phyloP scores from a whole-genome alignment of 2,888 invertebrate species.

The Sesia apiformis region DNA sequence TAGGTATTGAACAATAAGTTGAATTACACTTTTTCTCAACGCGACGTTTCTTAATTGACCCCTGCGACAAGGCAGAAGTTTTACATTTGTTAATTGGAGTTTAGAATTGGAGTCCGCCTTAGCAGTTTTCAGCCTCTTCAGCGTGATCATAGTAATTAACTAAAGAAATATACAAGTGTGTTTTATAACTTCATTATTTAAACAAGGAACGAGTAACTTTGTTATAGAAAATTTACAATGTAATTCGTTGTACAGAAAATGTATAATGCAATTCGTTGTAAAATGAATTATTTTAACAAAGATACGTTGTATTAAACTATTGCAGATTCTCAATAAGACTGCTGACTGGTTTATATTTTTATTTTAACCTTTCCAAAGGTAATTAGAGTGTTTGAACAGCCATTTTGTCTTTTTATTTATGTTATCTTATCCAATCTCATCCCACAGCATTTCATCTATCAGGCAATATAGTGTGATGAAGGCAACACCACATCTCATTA shows the following conservation, averaged over 20 bases:
- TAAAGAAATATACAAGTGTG: constrained; percentile 16
- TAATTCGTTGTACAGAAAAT: background rate
- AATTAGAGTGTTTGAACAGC: too few relatives aligned
- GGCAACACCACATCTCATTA: too few relatives aligned
- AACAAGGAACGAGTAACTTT: background rate
- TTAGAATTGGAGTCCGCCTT: constrained; percentile 28
- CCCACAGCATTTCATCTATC: too few relatives aligned
- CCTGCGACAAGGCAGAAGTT: constrained; percentile 35
- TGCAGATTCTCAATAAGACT: too few relatives aligned
- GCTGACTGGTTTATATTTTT: too few relatives aligned
- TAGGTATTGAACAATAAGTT: constrained; percentile 14
- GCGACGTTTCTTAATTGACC: constrained; percentile 43
- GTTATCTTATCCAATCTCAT: too few relatives aligned
- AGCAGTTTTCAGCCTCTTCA: constrained; percentile 17
- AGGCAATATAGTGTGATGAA: too few relatives aligned
- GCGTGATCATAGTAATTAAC: constrained; percentile 11
- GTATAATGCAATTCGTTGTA: too few relatives aligned
- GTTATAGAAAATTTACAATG: background rate
- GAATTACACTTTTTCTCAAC: constrained; percentile 31
- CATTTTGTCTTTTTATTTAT: too few relatives aligned
- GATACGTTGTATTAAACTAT: too few relatives aligned
- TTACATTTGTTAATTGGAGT: constrained; percentile 47
- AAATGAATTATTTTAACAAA: too few relatives aligned
- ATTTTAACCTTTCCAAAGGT: too few relatives aligned
- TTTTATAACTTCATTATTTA: constrained; percentile 6